Evolutionary conservation across 2,888 invertebrate genomes (phyloP), one percentile per base, ranked within the genome.

Genomic region (Chrysolina americana): DNA sequence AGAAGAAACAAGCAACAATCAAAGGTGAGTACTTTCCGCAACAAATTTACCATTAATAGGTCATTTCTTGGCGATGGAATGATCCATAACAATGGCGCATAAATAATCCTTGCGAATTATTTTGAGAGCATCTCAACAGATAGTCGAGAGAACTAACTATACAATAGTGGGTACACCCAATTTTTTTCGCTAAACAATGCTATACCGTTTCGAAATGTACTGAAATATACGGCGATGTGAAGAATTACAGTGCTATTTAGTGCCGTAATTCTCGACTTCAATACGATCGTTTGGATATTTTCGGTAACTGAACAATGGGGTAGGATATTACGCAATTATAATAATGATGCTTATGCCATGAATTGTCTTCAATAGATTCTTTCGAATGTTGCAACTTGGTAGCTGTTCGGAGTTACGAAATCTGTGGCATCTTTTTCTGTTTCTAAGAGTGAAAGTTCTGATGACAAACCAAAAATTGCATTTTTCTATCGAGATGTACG

Each of bases 1-100:
- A 86, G 48, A 87, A 86, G 77, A 86, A 86, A 71, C 80, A 80
- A 75, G 73, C 71, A 28, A 23, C 71, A 13, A 79, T 68, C 63
- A 81, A 80, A 78, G 80, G 81, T 81, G 66, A 78, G 79, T 75
- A 36, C 36, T 36, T 36, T 36, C 36, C 8, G 36, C 8, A 36
- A 36, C 36, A 36, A 36, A 36, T 36, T n/a, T n/a, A n/a, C n/a
- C n/a, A 28, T 28, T 28, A 36, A 6, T 36, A 36, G 36, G 36
- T 64, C 28, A 48, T 50, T 65, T 53, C 53, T 23, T 13, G 19
- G 10, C 23, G 5, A 21, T 6, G 23, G 1, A 23, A 11, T 13
- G 19, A 59, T 15, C 23, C 28, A 5, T n/a, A 68, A 53, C 68
- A 68, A 68, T 68, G 41, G 56, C 68, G 53, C 15, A 53, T 53